Percentiles rank a stretch among this genome's conserved stretches.
phyloP scores from a whole-genome alignment of 2,797 vertebrate genomes.

The Mallotus villosus region DNA sequence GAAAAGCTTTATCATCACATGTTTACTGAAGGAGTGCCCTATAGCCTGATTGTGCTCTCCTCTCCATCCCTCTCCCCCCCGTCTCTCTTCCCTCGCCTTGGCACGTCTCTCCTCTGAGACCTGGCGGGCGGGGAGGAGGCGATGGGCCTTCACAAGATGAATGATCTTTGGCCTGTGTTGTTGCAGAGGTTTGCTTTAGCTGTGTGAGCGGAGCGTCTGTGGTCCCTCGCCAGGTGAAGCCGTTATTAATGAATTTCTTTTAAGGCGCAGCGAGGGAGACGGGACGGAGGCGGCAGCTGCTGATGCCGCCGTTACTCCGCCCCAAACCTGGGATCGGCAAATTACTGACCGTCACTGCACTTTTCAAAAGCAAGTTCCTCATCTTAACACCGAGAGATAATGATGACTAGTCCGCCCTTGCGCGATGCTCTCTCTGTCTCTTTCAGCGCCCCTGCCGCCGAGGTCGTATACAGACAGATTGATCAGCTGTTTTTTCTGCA shows the following conservation, averaged over 20 bases:
- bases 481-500: conserved; percentile 45
- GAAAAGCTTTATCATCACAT: not conserved
- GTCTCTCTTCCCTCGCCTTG: not conserved
- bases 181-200: conserved; percentile 52
- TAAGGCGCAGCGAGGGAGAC: conserved; percentile 13
- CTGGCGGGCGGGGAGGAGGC: not conserved
- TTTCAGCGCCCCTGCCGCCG: conserved; percentile 30
- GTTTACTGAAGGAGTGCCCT: not conserved
- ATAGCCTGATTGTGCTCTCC: too few species aligned
- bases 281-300: conserved; percentile 40
- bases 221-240: conserved; percentile 24
- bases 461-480: conserved; percentile 24
- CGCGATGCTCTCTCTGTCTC: conserved; percentile 34
- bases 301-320: conserved; percentile 49
- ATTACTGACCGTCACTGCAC: conserved; percentile 56
- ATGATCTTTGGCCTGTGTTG: conserved; percentile 49
- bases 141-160: conserved; percentile 39
- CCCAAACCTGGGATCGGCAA: conserved; percentile 27
- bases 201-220: conserved; percentile 42
- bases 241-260: conserved; percentile 56
- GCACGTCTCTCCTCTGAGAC: not conserved
- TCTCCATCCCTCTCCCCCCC: too few species aligned
- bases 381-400: conserved; percentile 51
- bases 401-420: conserved; percentile 48
- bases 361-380: conserved; percentile 48